Base-by-base conservation (phyloP, 1,140 invertebrate genomes). In the Macrobrachium nipponense region DNA sequence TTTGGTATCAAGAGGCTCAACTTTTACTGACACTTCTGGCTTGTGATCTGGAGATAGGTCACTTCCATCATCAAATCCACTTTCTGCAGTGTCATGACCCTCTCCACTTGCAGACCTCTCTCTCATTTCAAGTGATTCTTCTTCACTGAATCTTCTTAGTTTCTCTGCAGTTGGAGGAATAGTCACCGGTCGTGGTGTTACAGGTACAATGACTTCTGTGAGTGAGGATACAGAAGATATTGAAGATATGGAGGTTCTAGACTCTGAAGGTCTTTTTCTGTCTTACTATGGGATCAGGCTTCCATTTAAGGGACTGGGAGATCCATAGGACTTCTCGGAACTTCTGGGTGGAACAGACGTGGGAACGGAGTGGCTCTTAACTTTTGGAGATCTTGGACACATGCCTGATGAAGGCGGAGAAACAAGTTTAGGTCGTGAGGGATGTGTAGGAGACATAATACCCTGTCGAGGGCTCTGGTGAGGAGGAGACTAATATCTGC, bases 161-260 rank as follows among this genome's bases (percentile, higher is more conserved):
- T 89, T 87, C 59, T 89, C 88, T 27, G 88, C 88, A 44, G 85
- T 80, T 18, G 88, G 88, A 73, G 88, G 88, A 43, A 87, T 87
- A n/a, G 88, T 84, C n/a, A 87, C 61, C 0, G 66, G 75, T 51
- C 86, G 75, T 17, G 80, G 84, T 43, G 77, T 82, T 14, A 79
- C 81, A 78, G 81, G 75, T 12, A 86, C 70, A 73, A 86, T 80
- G 18, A 80, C 76, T 79, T 86, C 84, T 62, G 82, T 23, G 15
- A 61, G 15, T 23, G 77, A 60, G 5, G 83, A 78, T 27, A 78
- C n/a, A 61, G 78, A 62, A 23, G 78, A 62, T 62, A 62, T 77
- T 20, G 86, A 79, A 61, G 86, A 82, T 5, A 79, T 36, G 11
- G 80, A 80, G 51, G 82, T 58, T 66, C 82, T 72, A 10, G 86